Evolutionary conservation across 2,113 vertebrate species (phyloP), one percentile per base, ranked within the genome.

Genomic region (Oryctolagus cuniculus): DNA sequence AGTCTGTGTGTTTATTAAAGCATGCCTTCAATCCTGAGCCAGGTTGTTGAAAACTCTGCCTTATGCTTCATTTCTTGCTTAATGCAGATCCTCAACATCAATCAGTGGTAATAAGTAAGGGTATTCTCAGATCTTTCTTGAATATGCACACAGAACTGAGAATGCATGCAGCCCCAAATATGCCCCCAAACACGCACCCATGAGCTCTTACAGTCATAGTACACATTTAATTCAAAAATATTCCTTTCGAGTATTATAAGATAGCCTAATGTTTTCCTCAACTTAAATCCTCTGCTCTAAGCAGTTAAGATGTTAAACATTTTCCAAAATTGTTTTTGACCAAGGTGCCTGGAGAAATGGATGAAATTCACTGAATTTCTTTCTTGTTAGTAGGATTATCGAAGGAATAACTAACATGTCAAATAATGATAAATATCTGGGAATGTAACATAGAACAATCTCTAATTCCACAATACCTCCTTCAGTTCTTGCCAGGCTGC

Each of bases 51-150:
- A 66, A 87, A 79, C 15, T 73, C 44, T 91, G 5, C 19, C 15
- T 90, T 87, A 66, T 22, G 87, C 4, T 82, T 85, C 29, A 83
- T 74, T 80, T 74, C 31, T 2, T 94, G 19, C 21, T 92, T 92
- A 10, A 10, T 67, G 16, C 19, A 89, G 4, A 93, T 6, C 19
- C 13, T 77, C 19, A 34, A 5, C 19, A 25, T 87, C 2, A 83
- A 2, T 10, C 3, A 88, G 16, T 83, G 27, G 8, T 93, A 31
- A 78, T 44, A 95, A 83, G 70, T 83, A 79, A 89, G 31, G 17
- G 21, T 25, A n/a, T 91, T 85, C 12, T 73, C 16, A 73, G 27
- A 84, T 61, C 17, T 93, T 90, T 72, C 25, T 58, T 58, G 19
- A 58, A 58, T 58, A 58, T 58, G 55, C 15, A 17, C 55, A 58